phyloP scores from a whole-genome alignment of 2,113 vertebrate species.

The Triplophysa siluroides region DNA sequence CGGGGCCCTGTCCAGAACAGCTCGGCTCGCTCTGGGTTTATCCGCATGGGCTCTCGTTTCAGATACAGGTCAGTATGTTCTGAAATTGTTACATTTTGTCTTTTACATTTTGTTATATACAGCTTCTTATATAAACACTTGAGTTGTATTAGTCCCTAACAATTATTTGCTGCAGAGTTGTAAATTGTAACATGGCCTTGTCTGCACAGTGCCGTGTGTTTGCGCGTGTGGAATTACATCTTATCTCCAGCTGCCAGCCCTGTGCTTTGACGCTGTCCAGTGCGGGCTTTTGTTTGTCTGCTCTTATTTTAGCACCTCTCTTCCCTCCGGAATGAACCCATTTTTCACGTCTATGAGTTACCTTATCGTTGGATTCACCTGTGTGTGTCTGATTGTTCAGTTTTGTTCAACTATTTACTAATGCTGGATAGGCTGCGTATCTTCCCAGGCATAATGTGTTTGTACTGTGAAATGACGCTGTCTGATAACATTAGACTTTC shows the following conservation, averaged over 20 bases:
- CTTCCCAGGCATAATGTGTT: neutral
- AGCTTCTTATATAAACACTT: neutral
- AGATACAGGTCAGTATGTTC: slow-evolving; percentile 84
- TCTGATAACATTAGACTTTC: slow-evolving; percentile 14
- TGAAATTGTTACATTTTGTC: neutral
- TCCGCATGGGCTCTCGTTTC: slow-evolving; percentile 95
- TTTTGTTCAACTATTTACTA: neutral
- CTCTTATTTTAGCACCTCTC: neutral
- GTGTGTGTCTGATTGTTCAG: neutral
- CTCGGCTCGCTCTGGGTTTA: slow-evolving; percentile 85
- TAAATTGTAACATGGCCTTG: neutral
- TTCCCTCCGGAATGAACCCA: neutral
- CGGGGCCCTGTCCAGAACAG: slow-evolving; percentile 90
- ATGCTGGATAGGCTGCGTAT: slow-evolving; percentile 1
- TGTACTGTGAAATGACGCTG: neutral
- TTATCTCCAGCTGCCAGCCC: slow-evolving; percentile 51
- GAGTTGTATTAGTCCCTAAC: neutral
- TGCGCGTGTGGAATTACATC: slow-evolving; percentile 36
- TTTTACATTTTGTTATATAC: neutral
- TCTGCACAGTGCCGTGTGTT: neutral
- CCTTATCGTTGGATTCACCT: slow-evolving; percentile 12
- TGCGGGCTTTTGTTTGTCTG: neutral
- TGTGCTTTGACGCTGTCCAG: slow-evolving; percentile 34
- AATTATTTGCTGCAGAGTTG: neutral
- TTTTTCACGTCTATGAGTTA: neutral